These are phyloP conservation scores for Trematomus bernacchii DNA, from an alignment of 2,797 vertebrate species.

Conservation along the genomic window DNA sequence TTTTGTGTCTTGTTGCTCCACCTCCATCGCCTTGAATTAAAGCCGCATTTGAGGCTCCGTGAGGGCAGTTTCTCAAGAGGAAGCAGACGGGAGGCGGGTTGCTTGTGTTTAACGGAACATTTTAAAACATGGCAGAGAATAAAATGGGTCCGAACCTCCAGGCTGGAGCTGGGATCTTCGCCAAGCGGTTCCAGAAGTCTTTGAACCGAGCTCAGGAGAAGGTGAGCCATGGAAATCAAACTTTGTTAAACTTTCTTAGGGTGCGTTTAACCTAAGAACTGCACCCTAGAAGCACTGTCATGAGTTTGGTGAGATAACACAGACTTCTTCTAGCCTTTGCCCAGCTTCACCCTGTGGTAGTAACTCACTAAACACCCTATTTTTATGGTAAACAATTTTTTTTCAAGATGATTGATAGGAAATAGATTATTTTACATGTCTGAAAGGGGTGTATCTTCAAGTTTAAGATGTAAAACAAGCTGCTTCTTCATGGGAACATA, in stretches of 20 bases:
- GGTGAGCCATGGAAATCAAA: constrained; percentile 77
- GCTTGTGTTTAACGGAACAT: background rate
- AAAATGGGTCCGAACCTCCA: constrained; percentile 86
- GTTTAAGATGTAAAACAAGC: background rate
- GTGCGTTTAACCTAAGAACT: too few species aligned
- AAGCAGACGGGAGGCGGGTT: constrained; percentile 35
- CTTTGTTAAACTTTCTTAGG: rapidly evolving
- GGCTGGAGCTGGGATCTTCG: constrained; percentile 91
- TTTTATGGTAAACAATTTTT: background rate
- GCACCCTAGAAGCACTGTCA: background rate
- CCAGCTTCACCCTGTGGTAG: background rate
- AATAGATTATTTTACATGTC: background rate
- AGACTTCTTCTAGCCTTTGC: background rate
- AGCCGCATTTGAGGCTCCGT: background rate
- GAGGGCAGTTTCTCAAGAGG: constrained; percentile 34
- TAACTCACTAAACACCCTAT: too few species aligned
- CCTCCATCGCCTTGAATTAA: constrained; percentile 53
- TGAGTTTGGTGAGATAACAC: background rate
- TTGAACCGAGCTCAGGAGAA: constrained; percentile 95
- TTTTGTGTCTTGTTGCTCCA: constrained; percentile 61
- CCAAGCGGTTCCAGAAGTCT: constrained; percentile 93
- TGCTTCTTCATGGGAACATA: background rate
- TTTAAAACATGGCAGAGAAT: constrained; percentile 90
- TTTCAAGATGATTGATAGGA: background rate
- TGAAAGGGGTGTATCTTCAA: background rate